A percentile compares a stretch with the other conserved stretches of the same genome.
These are phyloP conservation scores for Desmophyllum pertusum DNA, from an alignment of 92 coral and sea anemone genomes.

Conservation along the genomic window DNA sequence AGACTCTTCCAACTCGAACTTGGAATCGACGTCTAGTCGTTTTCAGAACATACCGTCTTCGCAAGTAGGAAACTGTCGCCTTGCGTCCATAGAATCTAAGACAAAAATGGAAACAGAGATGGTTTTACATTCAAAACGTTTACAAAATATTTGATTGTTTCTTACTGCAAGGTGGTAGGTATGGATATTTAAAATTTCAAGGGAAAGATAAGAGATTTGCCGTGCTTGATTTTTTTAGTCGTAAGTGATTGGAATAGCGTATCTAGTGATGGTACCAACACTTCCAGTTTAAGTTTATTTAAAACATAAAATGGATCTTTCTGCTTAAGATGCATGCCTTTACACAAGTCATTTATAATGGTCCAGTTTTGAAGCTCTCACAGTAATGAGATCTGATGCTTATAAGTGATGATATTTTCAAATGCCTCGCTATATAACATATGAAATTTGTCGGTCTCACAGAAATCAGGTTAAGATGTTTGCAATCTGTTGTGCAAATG, in stretches of 20 bases:
- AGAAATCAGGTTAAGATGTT: too few relatives aligned
- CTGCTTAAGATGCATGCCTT: neutral
- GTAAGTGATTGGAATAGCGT: neutral
- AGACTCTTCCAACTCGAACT: slow-evolving; percentile 1
- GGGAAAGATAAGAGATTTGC: neutral
- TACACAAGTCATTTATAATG: too few relatives aligned
- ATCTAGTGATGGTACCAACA: neutral
- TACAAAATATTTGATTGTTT: neutral
- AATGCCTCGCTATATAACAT: neutral
- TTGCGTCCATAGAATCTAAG: slow-evolving; percentile 3
- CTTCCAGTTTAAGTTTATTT: too few relatives aligned
- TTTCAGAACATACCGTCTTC: slow-evolving; percentile 17
- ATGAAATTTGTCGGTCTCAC: too few relatives aligned
- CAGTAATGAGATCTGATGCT: neutral
- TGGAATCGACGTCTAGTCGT: slow-evolving; percentile 1
- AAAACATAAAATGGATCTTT: neutral
- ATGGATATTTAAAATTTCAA: neutral
- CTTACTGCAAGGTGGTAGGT: neutral
- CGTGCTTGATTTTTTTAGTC: neutral
- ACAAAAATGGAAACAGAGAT: neutral
- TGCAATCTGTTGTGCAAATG: too few relatives aligned
- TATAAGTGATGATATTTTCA: too few relatives aligned
- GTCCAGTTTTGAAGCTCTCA: neutral
- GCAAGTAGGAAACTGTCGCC: slow-evolving; percentile 7
- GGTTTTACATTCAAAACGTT: neutral